These are phyloP conservation scores for Anhinga rufa DNA, from an alignment of 2,113 vertebrate species.

Conservation along the genomic window DNA sequence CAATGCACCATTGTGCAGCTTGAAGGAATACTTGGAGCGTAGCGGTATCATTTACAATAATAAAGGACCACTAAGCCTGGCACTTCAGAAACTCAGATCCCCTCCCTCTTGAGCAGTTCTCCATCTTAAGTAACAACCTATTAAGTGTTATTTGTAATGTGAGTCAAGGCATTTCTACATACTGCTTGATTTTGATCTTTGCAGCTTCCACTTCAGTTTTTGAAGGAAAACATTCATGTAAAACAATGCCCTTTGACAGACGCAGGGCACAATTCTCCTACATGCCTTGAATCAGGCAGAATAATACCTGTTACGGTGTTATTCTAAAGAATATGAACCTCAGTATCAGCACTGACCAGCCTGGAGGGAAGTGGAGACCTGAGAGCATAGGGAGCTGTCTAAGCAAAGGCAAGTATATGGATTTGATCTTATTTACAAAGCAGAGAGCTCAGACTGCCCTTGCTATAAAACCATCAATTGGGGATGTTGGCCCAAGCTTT, in stretches of 20 bases:
- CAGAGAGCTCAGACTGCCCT: not conserved
- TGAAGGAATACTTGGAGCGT: not conserved
- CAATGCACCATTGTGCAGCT: not conserved
- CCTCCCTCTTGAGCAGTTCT: not conserved
- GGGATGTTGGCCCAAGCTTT: not conserved
- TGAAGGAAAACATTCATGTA: not conserved
- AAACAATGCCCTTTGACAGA: not conserved
- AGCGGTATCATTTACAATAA: not conserved
- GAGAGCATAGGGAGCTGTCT: not conserved
- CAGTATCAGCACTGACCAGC: not conserved
- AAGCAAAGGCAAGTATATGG: not conserved
- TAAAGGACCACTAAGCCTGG: not conserved
- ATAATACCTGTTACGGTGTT: not conserved
- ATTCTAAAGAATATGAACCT: not conserved
- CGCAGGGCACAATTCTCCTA: not conserved
- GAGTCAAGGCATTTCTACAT: not conserved
- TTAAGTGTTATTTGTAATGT: not conserved
- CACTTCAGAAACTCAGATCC: not conserved
- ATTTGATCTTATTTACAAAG: not conserved
- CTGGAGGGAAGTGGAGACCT: not conserved
- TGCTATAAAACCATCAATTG: not conserved
- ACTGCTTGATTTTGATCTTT: not conserved
- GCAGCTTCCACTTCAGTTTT: not conserved
- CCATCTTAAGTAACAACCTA: not conserved
- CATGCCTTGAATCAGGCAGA: not conserved